A percentile compares a stretch with the other conserved stretches of the same genome.
phyloP scores from a whole-genome alignment of 2,888 invertebrate genomes.

The Pachymerium ferrugineum region DNA sequence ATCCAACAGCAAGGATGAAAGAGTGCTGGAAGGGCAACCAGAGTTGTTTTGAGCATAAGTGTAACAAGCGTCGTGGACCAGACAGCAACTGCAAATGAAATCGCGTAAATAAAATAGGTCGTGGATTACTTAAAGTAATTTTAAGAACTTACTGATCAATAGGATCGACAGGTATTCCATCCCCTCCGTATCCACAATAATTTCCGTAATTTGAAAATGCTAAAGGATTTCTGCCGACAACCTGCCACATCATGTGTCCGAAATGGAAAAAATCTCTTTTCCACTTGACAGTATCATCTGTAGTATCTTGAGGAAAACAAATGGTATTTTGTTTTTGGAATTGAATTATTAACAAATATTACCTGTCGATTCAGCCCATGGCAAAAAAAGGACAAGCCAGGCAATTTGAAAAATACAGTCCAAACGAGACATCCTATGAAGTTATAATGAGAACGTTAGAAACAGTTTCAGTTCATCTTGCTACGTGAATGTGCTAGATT shows the following conservation, averaged over 20 bases:
- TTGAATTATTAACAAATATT: too few species aligned
- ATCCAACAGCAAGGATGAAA: not conserved
- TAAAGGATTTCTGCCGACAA: not conserved
- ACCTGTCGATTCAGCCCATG: not conserved
- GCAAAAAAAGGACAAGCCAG: not conserved
- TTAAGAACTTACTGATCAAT: not conserved
- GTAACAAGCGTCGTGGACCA: not conserved
- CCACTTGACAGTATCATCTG: not conserved
- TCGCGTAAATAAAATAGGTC: too few species aligned
- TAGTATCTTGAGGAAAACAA: not conserved
- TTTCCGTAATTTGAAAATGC: not conserved
- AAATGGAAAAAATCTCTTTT: not conserved
- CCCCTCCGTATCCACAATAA: not conserved
- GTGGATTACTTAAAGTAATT: too few species aligned
- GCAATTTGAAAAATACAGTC: too few species aligned
- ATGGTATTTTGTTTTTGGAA: not conserved
- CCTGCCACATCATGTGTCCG: not conserved
- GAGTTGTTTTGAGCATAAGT: not conserved
- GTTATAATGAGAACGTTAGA: too few species aligned
- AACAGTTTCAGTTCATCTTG: too few species aligned
- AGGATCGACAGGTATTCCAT: not conserved
- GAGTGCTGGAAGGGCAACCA: not conserved
- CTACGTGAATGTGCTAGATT: too few species aligned
- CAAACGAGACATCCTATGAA: too few species aligned
- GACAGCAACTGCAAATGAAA: not conserved